Base-by-base conservation (phyloP, 92 coral and sea anemone genomes). In the Virgularia gustaviana region DNA sequence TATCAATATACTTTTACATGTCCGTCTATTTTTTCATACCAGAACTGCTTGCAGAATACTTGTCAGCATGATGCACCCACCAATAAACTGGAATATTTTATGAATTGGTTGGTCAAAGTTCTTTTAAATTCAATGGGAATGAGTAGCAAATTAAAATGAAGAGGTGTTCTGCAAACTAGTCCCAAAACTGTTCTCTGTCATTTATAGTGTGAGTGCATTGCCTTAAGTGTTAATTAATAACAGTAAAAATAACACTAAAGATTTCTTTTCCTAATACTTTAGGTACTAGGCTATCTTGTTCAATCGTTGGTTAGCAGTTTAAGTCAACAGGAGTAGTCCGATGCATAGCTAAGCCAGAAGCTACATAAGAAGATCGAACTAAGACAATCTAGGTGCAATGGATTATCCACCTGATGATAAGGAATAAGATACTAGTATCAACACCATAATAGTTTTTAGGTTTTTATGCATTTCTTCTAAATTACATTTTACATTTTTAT, bases 151-250 rank as follows among this genome's bases (percentile, higher is more conserved):
- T n/a, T n/a, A n/a, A n/a, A n/a, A n/a, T n/a, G n/a, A n/a, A n/a
- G n/a, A n/a, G n/a, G n/a, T n/a, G n/a, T n/a, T n/a, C n/a, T n/a
- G n/a, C n/a, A n/a, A n/a, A n/a, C n/a, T n/a, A n/a, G n/a, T n/a
- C n/a, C n/a, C n/a, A n/a, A n/a, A n/a, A n/a, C n/a, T n/a, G n/a
- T n/a, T n/a, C n/a, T n/a, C n/a, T n/a, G n/a, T n/a, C n/a, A n/a
- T n/a, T n/a, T n/a, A n/a, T n/a, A n/a, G n/a, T n/a, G n/a, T n/a
- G n/a, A n/a, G n/a, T n/a, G n/a, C n/a, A n/a, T n/a, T n/a, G n/a
- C n/a, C n/a, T n/a, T n/a, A n/a, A n/a, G 90, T 28, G 85, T 85
- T 2, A 59, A 72, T 37, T 58, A 78, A 31, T 83, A 82, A 6
- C 83, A 87, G 73, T 87, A 71, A 63, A 62, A 0, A 22, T 22